These are phyloP conservation scores for Holocentrus rufus DNA, from an alignment of 2,797 vertebrate genomes.

Conservation along the genomic window DNA sequence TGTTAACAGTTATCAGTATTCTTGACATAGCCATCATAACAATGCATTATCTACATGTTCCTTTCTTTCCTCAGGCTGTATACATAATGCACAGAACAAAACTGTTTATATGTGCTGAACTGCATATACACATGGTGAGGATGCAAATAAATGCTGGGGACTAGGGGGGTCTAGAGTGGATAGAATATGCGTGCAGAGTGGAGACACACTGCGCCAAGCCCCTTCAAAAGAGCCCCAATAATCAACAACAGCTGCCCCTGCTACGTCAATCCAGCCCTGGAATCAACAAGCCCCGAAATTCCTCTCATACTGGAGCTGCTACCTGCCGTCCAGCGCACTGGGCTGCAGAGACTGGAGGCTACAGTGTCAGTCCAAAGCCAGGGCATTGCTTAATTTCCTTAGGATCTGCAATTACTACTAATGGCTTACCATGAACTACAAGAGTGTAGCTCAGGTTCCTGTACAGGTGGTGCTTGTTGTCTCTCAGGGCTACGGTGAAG, in stretches of 20 bases:
- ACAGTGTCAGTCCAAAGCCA: slow-evolving; percentile 23
- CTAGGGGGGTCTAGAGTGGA: slow-evolving; percentile 56
- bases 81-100: slow-evolving; percentile 44
- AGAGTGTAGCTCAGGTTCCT: slow-evolving; percentile 87
- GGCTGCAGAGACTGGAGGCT: slow-evolving; percentile 41
- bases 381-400: slow-evolving; percentile 50
- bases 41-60: slow-evolving; percentile 32
- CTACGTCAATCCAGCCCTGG: slow-evolving; percentile 76
- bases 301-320: slow-evolving; percentile 77
- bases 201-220: slow-evolving; percentile 68
- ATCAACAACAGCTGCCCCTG: slow-evolving; percentile 81
- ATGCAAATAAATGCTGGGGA: slow-evolving; percentile 70
- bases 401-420: slow-evolving; percentile 40
- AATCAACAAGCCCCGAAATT: slow-evolving; percentile 80
- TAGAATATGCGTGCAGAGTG: slow-evolving; percentile 66
- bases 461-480: slow-evolving; percentile 74
- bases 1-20: slow-evolving; percentile 39
- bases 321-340: slow-evolving; percentile 74
- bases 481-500: slow-evolving; percentile 86
- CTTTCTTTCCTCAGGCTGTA: slow-evolving; percentile 50
- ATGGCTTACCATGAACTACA: slow-evolving; percentile 83
- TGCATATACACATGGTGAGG: slow-evolving; percentile 63
- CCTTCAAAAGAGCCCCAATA: slow-evolving; percentile 79
- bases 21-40: slow-evolving; percentile 33
- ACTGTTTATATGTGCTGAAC: slow-evolving; percentile 60